phyloP scores from a whole-genome alignment of 2,113 vertebrate genomes.

The Oceanites oceanicus region DNA sequence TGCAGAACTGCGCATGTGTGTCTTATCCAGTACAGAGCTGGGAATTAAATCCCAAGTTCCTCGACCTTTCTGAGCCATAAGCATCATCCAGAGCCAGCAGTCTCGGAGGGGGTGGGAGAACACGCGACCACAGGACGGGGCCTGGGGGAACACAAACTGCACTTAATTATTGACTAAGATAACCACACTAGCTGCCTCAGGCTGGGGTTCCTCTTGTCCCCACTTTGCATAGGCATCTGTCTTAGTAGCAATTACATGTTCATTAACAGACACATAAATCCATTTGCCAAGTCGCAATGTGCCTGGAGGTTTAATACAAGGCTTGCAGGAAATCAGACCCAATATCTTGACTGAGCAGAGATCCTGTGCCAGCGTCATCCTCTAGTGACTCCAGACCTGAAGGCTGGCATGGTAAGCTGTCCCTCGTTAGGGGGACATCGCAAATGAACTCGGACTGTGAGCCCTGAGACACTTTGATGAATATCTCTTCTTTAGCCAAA shows the following conservation, averaged over 20 bases:
- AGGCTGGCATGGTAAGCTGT: not conserved
- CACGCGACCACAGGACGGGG: no score
- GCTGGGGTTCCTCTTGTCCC: not conserved
- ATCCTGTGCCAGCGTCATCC: not conserved
- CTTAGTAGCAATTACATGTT: not conserved
- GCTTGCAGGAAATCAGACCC: not conserved
- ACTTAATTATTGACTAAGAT: not conserved
- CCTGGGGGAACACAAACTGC: not conserved
- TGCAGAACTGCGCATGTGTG: not conserved
- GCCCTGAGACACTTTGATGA: not conserved
- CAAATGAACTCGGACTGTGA: not conserved
- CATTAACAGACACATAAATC: not conserved
- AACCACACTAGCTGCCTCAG: not conserved
- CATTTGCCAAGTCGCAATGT: not conserved
- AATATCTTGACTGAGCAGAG: not conserved
- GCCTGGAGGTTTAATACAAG: not conserved
- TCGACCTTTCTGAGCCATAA: not conserved
- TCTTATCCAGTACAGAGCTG: not conserved
- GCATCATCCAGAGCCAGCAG: not conserved
- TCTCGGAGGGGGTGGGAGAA: not conserved
- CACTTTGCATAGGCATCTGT: not conserved
- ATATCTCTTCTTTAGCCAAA: not conserved
- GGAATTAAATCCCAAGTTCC: not conserved
- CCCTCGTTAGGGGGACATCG: not conserved
- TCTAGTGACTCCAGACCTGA: not conserved